Conservation (phyloP, 2,113 vertebrate genomes). For the Etheostoma cragini region DNA sequence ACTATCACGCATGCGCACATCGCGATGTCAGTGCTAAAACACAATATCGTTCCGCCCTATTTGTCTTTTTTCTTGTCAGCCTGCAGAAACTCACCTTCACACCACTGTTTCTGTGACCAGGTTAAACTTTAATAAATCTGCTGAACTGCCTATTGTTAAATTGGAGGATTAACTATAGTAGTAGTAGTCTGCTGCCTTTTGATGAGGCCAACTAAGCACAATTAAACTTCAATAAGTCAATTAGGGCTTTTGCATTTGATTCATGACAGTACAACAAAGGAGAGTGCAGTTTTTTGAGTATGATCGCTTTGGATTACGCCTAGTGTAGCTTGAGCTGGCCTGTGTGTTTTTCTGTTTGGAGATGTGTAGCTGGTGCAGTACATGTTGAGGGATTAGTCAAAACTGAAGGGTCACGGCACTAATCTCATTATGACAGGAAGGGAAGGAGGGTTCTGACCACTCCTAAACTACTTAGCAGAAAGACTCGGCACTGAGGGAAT, state of each 20-base stretch:
- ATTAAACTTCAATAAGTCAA: conserved; percentile 32
- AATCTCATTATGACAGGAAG: conserved; percentile 76
- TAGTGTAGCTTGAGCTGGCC: conserved; percentile 31
- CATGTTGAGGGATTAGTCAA: conserved; percentile 76
- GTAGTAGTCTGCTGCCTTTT: conserved; percentile 21
- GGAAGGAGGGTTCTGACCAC: conserved; percentile 62
- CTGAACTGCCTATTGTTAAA: conserved; percentile 23
- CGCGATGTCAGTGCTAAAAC: too few species aligned
- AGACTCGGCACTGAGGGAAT: conserved; percentile 47
- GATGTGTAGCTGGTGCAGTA: conserved; percentile 58
- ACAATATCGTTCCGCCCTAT: too few species aligned
- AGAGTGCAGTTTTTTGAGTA: background rate
- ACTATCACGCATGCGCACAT: too few species aligned
- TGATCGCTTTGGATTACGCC: conserved; percentile 37
- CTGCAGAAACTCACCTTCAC: conserved; percentile 7
- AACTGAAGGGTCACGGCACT: conserved; percentile 76
- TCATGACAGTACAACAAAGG: background rate
- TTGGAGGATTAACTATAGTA: conserved; percentile 26
- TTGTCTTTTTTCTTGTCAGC: background rate
- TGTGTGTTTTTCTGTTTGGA: conserved; percentile 57
- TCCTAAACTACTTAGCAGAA: conserved; percentile 52
- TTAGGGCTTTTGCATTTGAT: background rate
- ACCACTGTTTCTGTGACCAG: background rate
- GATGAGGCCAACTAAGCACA: conserved; percentile 18
- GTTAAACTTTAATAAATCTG: conserved; percentile 22